Evolutionary conservation across 2,888 invertebrate genomes (phyloP), one percentile per base, ranked within the genome.

Genomic region (Noctua pronuba): DNA sequence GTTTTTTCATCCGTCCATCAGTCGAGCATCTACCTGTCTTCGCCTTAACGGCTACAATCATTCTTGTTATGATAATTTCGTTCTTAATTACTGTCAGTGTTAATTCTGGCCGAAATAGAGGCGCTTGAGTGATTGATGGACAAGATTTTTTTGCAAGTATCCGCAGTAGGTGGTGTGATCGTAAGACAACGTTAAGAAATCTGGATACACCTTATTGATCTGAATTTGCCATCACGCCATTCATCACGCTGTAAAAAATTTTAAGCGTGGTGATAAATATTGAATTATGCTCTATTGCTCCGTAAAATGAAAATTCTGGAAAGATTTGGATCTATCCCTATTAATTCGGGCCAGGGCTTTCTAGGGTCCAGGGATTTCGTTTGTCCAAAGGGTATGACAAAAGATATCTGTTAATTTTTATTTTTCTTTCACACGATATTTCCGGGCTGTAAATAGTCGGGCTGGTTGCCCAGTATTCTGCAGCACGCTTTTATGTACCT

Each of bases 1-100:
- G 35, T 83, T 46, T 58, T 69, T 65, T 44, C 11, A 10, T 49
- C 13, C 64, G 18, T 21, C 21, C 31, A 41, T 64, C 68, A 41
- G 18, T 64, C 28, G 21, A 7, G 44, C n/a, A n/a, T 16, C 52
- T 11, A 76, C 58, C 73, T 84, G 74, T 84, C 86, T 74, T 77
- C 84, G 41, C 55, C 49, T 3, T 58, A 55, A 76, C 76, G 55
- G 83, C 83, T 31, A 41, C 44, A 76, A 76, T 80, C 77, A 77
- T 77, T 90, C 89, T 66, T 83, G 89, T 90, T 92, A 92, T 91
- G 92, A 84, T 92, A 92, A 92, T 92, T 89, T 86, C 74, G 89
- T 84, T 85, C 87, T 85, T 91, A 92, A 92, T 92, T 90, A 90
- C 79, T 73, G 67, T 74, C 69, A 64, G 70, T 74, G 77, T 66